Evolutionary conservation across 2,797 vertebrate genomes (phyloP).

Genomic region (Salmo trutta): DNA sequence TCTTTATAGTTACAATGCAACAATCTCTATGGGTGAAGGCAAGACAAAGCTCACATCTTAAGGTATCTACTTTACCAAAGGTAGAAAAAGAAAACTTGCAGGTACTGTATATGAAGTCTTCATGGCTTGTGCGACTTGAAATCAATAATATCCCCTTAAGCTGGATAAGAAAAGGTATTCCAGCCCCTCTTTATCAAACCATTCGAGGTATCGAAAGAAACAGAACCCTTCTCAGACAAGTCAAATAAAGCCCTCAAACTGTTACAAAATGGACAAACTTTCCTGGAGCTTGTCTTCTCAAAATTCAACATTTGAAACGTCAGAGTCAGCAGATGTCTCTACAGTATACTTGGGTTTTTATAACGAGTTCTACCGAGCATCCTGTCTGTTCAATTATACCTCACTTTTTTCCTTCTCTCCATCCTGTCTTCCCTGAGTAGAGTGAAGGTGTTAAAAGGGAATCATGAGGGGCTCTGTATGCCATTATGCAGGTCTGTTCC

Average conservation of each 20-base stretch:
- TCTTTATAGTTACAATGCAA: slow-evolving; percentile 83
- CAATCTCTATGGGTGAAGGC: slow-evolving; percentile 81
- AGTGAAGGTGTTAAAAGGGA: slow-evolving; percentile 88
- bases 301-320: not conserved
- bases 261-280: not conserved
- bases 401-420: slow-evolving; percentile 67
- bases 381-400: slow-evolving; percentile 78
- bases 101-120: slow-evolving; percentile 74
- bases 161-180: slow-evolving; percentile 69
- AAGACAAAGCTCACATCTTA: slow-evolving; percentile 81
- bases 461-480: slow-evolving; percentile 66
- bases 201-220: slow-evolving; percentile 58
- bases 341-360: slow-evolving; percentile 34
- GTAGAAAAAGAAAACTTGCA: slow-evolving; percentile 69
- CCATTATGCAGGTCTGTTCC: slow-evolving; percentile 96
- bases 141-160: slow-evolving; percentile 71
- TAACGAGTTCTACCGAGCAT: slow-evolving; percentile 49
- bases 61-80: slow-evolving; percentile 80
- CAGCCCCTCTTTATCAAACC: slow-evolving; percentile 63
- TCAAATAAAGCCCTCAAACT: slow-evolving; percentile 41
- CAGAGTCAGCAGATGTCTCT: slow-evolving; percentile 33
- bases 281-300: not conserved
- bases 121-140: slow-evolving; percentile 65
- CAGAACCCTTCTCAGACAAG: slow-evolving; percentile 59
- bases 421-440: slow-evolving; percentile 77